phyloP scores from a whole-genome alignment of 2,797 vertebrate genomes.

The Scomberomorus guttatus region DNA sequence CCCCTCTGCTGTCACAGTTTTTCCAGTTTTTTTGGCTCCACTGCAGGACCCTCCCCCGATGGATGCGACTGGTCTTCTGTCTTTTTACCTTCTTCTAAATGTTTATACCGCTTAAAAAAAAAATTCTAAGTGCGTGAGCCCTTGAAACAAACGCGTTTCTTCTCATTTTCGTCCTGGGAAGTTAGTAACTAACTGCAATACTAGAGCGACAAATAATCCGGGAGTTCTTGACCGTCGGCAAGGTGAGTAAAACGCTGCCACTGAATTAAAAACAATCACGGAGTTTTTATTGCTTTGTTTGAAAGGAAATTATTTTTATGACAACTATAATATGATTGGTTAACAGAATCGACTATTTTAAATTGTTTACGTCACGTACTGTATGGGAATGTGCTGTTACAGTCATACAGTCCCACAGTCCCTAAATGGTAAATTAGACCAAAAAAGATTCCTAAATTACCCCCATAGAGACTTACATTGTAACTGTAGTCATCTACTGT shows the following conservation, averaged over 20 bases:
- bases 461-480: not conserved
- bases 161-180: slow-evolving; percentile 3
- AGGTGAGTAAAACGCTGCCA: slow-evolving; percentile 58
- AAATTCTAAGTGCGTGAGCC: not conserved
- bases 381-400: slow-evolving; percentile 9
- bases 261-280: not conserved
- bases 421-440: not conserved
- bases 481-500: not conserved
- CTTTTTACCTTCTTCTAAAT: slow-evolving; percentile 6
- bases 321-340: not conserved
- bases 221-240: slow-evolving; percentile 15
- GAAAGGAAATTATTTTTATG: not conserved
- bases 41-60: slow-evolving; percentile 69
- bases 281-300: not conserved
- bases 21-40: slow-evolving; percentile 43
- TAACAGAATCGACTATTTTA: not conserved
- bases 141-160: not conserved
- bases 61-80: slow-evolving; percentile 40
- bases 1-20: slow-evolving; percentile 60
- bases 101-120: slow-evolving; percentile 45
- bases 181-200: not conserved
- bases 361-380: not conserved
- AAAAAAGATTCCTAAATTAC: not conserved
- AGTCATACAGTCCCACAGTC: not conserved
- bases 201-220: not conserved